Percentiles rank a stretch among this genome's conserved stretches.
Conservation (phyloP, 64 coral and sea anemone genomes). For the Porites lutea region DNA sequence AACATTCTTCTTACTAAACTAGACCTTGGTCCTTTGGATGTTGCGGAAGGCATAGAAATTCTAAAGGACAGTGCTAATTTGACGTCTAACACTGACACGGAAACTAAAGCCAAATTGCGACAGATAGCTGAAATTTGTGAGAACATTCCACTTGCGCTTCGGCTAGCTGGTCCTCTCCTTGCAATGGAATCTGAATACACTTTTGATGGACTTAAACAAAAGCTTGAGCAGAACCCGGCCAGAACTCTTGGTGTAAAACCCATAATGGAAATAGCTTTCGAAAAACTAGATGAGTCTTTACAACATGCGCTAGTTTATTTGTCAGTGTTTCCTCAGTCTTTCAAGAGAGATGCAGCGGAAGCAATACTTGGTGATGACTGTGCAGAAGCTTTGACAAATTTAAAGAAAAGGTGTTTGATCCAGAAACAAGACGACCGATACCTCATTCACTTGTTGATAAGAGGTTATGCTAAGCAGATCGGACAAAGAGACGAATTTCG, state of each 20-base stretch:
- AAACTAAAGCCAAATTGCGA: background rate
- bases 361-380: too few species aligned
- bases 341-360: too few species aligned
- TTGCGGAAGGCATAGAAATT: too few species aligned
- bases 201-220: constrained; percentile 14
- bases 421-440: too few species aligned
- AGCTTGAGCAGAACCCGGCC: background rate
- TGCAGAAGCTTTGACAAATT: too few species aligned
- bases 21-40: too few species aligned
- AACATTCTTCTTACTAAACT: too few species aligned
- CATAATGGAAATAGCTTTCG: background rate
- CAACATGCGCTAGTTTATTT: too few species aligned
- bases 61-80: background rate
- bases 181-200: constrained; percentile 17
- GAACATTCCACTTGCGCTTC: constrained; percentile 45
- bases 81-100: background rate
- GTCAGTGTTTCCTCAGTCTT: background rate
- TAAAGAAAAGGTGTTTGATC: too few species aligned
- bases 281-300: too few species aligned
- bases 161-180: constrained; percentile 25
- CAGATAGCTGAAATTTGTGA: constrained; percentile 26
- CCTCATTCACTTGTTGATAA: too few species aligned
- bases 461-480: background rate
- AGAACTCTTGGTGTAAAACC: constrained; percentile 1
- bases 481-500: background rate